Percentiles rank a stretch among this genome's conserved stretches.
Conservation (phyloP, 2,113 vertebrate species). For the Bubo bubo region DNA sequence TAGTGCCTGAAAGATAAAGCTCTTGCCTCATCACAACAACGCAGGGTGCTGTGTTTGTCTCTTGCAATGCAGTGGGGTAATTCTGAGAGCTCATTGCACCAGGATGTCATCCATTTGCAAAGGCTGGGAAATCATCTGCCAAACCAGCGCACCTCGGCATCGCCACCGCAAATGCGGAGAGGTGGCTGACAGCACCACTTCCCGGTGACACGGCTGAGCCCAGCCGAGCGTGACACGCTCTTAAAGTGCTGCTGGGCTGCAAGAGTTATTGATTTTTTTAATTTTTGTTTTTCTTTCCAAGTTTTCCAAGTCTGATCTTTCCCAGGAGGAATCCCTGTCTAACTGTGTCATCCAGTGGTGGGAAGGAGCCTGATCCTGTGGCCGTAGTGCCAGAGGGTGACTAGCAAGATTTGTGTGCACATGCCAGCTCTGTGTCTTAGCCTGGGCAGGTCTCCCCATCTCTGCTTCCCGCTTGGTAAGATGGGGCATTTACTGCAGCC, state of each 20-base stretch:
- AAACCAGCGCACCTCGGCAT: fast-evolving
- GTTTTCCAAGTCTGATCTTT: background rate
- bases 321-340: background rate
- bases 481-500: background rate
- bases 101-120: background rate
- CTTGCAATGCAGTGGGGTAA: background rate
- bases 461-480: background rate
- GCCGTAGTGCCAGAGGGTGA: background rate
- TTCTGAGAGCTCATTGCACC: background rate
- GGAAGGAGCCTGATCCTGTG: background rate
- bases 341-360: background rate
- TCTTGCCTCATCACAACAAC: background rate
- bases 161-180: background rate
- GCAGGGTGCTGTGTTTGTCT: background rate
- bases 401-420: fast-evolving
- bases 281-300: background rate
- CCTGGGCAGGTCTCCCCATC: background rate
- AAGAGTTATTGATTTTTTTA: background rate
- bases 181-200: background rate
- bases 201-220: background rate
- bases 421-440: background rate
- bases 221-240: background rate
- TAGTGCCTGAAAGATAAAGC: background rate
- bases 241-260: background rate
- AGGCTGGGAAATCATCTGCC: background rate